Conservation (phyloP, 2,113 vertebrate genomes). For the Colaptes auratus region DNA sequence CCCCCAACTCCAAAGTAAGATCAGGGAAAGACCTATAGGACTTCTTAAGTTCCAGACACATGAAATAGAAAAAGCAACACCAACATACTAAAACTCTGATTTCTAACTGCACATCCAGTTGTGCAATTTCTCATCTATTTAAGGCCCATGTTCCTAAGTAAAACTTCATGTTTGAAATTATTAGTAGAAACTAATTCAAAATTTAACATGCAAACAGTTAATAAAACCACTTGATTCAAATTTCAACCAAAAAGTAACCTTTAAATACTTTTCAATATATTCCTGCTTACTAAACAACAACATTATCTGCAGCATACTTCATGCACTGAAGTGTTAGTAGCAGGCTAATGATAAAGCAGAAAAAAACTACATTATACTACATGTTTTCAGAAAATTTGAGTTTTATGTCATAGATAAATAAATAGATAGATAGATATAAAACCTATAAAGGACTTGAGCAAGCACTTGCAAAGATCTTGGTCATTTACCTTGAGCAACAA, state of each 20-base stretch:
- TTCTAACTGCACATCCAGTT: not conserved
- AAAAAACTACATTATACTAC: not conserved
- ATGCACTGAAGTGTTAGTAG: not conserved
- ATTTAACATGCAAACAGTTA: not conserved
- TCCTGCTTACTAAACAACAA: not conserved
- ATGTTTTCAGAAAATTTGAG: not conserved
- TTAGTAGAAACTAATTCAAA: not conserved
- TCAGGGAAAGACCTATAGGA: not conserved
- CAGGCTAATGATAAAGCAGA: not conserved
- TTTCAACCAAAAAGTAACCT: not conserved
- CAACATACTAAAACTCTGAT: not conserved
- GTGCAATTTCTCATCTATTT: not conserved
- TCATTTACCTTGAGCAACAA: slow-evolving; percentile 89
- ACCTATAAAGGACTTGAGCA: not conserved
- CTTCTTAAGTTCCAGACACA: not conserved
- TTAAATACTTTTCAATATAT: not conserved
- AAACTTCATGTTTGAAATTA: not conserved
- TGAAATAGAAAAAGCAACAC: not conserved
- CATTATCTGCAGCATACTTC: accelerated
- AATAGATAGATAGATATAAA: not conserved
- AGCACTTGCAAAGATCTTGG: not conserved
- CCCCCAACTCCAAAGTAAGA: not conserved
- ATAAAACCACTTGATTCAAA: not conserved
- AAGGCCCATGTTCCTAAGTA: not conserved
- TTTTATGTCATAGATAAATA: not conserved